Evolutionary conservation across 1,140 invertebrate species (phyloP).

Genomic region (Caerostris extrusa): DNA sequence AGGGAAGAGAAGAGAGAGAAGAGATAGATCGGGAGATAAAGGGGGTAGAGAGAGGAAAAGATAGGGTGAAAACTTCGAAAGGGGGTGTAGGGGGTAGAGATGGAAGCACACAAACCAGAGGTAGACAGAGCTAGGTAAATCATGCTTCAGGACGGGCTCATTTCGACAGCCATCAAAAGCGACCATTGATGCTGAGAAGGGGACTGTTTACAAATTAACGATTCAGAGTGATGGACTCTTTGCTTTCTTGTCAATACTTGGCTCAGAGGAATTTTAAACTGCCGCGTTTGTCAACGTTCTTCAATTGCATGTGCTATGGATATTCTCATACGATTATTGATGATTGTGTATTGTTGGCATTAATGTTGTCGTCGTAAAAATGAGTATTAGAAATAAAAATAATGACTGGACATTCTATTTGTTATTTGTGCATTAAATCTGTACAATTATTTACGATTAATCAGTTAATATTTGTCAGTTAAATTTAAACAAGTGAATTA

Average conservation of each 20-base stretch:
- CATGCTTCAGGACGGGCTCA: constrained; percentile 73
- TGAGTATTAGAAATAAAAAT: too few relatives aligned
- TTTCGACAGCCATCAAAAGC: constrained; percentile 76
- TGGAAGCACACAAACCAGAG: constrained; percentile 25
- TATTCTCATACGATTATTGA: too few relatives aligned
- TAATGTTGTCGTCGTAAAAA: too few relatives aligned
- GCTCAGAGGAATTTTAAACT: not conserved
- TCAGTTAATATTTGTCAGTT: too few relatives aligned
- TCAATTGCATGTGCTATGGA: too few relatives aligned
- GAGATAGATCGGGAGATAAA: constrained; percentile 55
- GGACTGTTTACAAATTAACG: constrained; percentile 66
- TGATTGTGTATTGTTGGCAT: too few relatives aligned
- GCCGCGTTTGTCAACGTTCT: too few relatives aligned
- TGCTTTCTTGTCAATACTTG: constrained; percentile 13
- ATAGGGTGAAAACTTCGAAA: constrained; percentile 76
- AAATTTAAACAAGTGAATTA: too few relatives aligned
- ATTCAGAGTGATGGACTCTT: not conserved
- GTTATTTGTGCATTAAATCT: too few relatives aligned
- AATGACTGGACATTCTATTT: too few relatives aligned
- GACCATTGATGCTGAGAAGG: constrained; percentile 10
- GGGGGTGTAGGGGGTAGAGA: not conserved
- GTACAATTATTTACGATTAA: too few relatives aligned
- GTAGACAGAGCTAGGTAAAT: constrained; percentile 73
- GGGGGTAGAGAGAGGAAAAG: constrained; percentile 58
- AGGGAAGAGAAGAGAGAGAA: not conserved